Percentiles rank a stretch among this genome's conserved stretches.
Evolutionary conservation across 1,140 invertebrate species (phyloP).

Genomic region (Centruroides vittatus): DNA sequence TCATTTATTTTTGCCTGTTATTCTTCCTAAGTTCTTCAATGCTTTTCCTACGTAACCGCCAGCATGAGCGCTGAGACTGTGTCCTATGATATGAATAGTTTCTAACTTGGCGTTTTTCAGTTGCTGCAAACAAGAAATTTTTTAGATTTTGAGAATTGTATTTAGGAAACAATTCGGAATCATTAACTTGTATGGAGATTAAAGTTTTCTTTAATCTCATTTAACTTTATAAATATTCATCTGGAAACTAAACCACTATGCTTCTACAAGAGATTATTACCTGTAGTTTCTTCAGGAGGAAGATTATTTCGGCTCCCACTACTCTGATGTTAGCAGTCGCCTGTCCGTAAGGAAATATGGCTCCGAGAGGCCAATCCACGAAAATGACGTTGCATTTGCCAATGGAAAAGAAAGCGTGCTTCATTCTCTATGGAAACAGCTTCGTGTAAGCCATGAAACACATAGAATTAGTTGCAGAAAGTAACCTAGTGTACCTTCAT

Average conservation of each 20-base stretch:
- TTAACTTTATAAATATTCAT: no score
- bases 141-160: no score
- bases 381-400: not conserved
- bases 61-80: slow-evolving; percentile 69
- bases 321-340: slow-evolving; percentile 43
- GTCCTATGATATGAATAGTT: slow-evolving; percentile 36
- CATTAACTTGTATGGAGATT: no score
- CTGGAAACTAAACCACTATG: no score
- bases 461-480: not conserved
- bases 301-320: slow-evolving; percentile 41
- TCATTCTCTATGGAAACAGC: not conserved
- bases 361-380: not conserved
- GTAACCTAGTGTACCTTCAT: not conserved
- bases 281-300: not conserved
- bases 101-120: not conserved
- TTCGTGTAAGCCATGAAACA: not conserved
- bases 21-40: slow-evolving; percentile 52
- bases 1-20: slow-evolving; percentile 35
- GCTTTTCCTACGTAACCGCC: slow-evolving; percentile 67
- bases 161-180: no score
- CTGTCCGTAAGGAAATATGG: not conserved
- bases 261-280: no score
- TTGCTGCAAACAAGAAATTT: not conserved
- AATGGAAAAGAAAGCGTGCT: not conserved
- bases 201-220: no score